Evolutionary conservation across 2,113 vertebrate genomes (phyloP), one percentile per base, ranked within the genome.

Genomic region (Trematomus loennbergii): DNA sequence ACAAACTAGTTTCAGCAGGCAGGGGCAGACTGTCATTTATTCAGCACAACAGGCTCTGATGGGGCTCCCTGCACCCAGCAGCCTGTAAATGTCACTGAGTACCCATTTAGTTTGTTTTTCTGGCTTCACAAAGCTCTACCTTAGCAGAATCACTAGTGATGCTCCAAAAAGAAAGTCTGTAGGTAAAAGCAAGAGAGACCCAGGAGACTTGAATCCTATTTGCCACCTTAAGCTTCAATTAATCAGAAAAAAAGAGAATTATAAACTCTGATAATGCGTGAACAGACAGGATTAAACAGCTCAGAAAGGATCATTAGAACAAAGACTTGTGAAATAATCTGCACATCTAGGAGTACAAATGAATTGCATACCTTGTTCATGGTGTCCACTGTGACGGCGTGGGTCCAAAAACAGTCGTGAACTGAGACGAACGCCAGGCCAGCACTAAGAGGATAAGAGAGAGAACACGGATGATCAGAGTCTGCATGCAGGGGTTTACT

Each of bases 321-420:
- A 12, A 29, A 63, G 59, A 36, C 54, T 36, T 40, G 62, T 25
- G 12, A 48, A 40, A 59, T 4, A 63, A 45, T 57, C 9, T 9
- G 17, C 29, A 33, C 18, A 57, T 1, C 11, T 12, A 16, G 61
- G 16, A 40, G 49, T 11, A 12, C 54, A 60, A 46, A 13, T 9
- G 13, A 17, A 75, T 15, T 52, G 3, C 4, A 49, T 94, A 99
- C 98, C 97, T 96, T 94, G 87, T 99, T 99, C 98, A 99, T 99
- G 83, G 93, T 22, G 16, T 97, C 94, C 65, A 99, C 96, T 0
- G 96, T 96, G 12, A 95, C 72, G 0, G 98, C 97, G 0, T 99
- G 98, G 1, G 97, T 99, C 98, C 98, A 99, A 90, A 96, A 99
- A 89, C 98, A 99, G 87, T 99, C 98, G 0, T 99, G 98, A 52